phyloP scores from a whole-genome alignment of 2,113 vertebrate species.

The Catagonus wagneri region DNA sequence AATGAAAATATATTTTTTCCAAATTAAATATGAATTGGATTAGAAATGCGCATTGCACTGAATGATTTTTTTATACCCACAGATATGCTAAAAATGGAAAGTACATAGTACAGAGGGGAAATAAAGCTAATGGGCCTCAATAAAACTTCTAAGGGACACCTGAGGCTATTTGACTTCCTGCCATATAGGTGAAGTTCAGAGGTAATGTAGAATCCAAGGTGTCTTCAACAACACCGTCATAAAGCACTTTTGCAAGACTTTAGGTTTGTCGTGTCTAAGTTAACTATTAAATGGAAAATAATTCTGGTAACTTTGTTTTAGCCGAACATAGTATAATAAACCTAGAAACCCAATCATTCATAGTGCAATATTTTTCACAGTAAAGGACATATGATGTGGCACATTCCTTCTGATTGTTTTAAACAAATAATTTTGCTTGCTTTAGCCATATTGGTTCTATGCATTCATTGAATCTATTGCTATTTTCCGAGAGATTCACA shows the following conservation, averaged over 20 bases:
- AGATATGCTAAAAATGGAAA: slow-evolving; percentile 1
- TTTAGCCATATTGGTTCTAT: background rate
- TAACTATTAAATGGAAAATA: background rate
- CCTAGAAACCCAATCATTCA: background rate
- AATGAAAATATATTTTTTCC: background rate
- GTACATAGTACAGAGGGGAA: background rate
- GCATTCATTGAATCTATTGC: background rate
- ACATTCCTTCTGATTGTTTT: background rate
- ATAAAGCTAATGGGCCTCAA: background rate
- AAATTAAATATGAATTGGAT: slow-evolving; percentile 39
- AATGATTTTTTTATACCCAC: background rate
- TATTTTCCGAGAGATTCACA: background rate
- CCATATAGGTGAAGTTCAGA: background rate
- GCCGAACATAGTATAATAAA: background rate
- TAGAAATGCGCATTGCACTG: background rate
- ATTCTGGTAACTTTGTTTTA: background rate
- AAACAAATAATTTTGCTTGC: background rate
- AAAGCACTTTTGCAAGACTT: background rate
- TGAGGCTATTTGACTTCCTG: background rate
- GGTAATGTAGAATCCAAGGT: background rate
- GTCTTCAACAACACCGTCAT: background rate
- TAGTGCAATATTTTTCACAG: background rate
- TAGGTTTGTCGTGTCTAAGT: background rate
- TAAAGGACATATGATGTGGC: background rate
- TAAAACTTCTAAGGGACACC: background rate